Evolutionary conservation across 2,888 invertebrate genomes (phyloP), one percentile per base, ranked within the genome.

Genomic region (Melolontha melolontha): DNA sequence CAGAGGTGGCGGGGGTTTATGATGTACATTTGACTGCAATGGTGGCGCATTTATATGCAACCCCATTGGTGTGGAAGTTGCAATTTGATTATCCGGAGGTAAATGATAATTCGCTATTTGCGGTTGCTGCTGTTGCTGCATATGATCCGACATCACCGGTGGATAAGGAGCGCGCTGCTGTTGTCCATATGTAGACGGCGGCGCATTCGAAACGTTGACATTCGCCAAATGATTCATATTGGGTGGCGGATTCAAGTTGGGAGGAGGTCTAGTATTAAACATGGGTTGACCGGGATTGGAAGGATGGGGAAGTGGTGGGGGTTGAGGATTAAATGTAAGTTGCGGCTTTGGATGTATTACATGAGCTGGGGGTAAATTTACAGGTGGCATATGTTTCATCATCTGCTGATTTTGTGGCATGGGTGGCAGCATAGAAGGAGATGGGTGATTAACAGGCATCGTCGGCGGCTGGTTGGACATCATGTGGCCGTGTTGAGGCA

Each of bases 351-450:
- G 42, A 16, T 14, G 63, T 12, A 54, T 12, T 8, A 5, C 12
- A n/a, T 47, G 62, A n/a, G 70, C 41, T 72, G 75, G 67, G 75
- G 74, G 8, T 74, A 63, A 34, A 76, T 71, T 11, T 5, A 52
- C 12, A 52, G 65, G 40, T 76, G 69, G 12, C 62, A 62, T 62
- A 10, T 47, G 47, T n/a, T 62, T 62, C 42, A 42, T 47, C 47
- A 62, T 52, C 52, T 22, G 64, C 22, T 64, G 64, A 51, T 50
- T 50, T 16, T 64, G 65, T 27, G 44, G 29, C 34, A 29, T 59
- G 14, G 70, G 29, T 29, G 51, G 71, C 40, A 55, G 50, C 12
- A 64, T 64, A 2, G 44, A 12, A 34, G 22, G 52, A 29, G 12
- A 44, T 47, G 62, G 62, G 12, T 27, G 44, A 29, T 16, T 62